Percentiles rank a stretch among this genome's conserved stretches.
Conservation (phyloP, 1,140 invertebrate genomes). For the Proales similis region DNA sequence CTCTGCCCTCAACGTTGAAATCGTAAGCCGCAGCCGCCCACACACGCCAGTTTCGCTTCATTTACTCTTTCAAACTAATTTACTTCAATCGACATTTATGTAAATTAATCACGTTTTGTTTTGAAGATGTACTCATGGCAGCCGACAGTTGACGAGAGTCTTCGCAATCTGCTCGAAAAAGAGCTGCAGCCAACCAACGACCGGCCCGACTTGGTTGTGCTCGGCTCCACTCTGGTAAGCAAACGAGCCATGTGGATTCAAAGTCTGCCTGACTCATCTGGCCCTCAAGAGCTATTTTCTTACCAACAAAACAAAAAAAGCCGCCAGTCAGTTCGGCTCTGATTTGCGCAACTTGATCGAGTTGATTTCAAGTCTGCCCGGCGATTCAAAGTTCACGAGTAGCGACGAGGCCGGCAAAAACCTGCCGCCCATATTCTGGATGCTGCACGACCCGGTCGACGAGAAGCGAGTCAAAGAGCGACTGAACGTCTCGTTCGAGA, state of each 20-base stretch:
- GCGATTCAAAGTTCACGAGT: too few relatives aligned
- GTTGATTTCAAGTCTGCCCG: too few relatives aligned
- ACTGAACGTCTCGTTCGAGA: background rate
- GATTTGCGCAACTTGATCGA: too few relatives aligned
- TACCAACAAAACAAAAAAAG: too few relatives aligned
- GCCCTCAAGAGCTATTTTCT: too few relatives aligned
- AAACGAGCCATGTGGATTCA: too few relatives aligned
- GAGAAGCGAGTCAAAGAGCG: slow-evolving; percentile 14
- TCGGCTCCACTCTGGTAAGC: slow-evolving; percentile 26
- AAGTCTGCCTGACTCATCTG: too few relatives aligned
- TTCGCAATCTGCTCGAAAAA: slow-evolving; percentile 1
- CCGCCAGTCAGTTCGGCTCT: too few relatives aligned
- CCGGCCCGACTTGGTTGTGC: slow-evolving; percentile 6
- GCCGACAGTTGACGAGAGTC: slow-evolving; percentile 16
- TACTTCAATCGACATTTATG: background rate
- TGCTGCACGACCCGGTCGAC: slow-evolving; percentile 21
- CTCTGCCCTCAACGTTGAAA: slow-evolving; percentile 12
- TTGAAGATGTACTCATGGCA: slow-evolving; percentile 21
- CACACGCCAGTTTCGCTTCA: background rate
- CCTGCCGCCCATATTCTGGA: slow-evolving; percentile 20
- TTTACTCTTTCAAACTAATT: background rate
- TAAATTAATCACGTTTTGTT: background rate
- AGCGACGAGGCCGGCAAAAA: too few relatives aligned
- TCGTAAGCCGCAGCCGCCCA: background rate
- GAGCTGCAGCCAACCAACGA: slow-evolving; percentile 1